These are phyloP conservation scores for Stegodyphus mimosarum DNA, from an alignment of 1,140 invertebrate genomes.

Conservation along the genomic window DNA sequence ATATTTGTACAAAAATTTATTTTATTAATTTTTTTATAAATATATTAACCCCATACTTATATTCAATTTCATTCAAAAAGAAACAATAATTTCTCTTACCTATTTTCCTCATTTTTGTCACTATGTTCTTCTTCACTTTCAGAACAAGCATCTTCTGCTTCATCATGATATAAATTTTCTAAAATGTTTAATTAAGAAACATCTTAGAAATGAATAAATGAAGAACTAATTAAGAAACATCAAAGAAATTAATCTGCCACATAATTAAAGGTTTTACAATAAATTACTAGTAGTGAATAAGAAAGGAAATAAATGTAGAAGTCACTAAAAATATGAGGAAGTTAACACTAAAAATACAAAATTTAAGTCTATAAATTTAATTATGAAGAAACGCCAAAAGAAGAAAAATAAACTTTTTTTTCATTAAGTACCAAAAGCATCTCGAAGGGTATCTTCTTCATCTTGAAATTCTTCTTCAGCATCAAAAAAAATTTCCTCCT, in stretches of 20 bases:
- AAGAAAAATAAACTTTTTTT: too few species aligned
- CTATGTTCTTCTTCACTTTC: conserved; percentile 37
- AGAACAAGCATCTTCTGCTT: conserved; percentile 15
- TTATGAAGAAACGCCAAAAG: too few species aligned
- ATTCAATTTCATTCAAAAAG: too few species aligned
- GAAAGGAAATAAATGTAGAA: background rate
- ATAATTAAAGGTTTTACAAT: too few species aligned
- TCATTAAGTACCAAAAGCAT: conserved; percentile 22
- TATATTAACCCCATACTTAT: too few species aligned
- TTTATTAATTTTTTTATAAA: too few species aligned
- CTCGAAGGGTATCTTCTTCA: conserved; percentile 64
- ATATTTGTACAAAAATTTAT: too few species aligned
- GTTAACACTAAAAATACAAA: too few species aligned
- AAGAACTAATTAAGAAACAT: too few species aligned
- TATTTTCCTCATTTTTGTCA: conserved; percentile 2
- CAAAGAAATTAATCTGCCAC: too few species aligned
- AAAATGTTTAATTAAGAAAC: background rate
- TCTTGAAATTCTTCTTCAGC: conserved; percentile 48
- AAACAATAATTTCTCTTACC: background rate
- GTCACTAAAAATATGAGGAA: background rate
- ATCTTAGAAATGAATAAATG: background rate
- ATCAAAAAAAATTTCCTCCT: conserved; percentile 48
- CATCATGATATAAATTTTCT: conserved; percentile 17
- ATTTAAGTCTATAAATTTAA: too few species aligned
- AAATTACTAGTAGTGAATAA: background rate